Base-by-base conservation (phyloP, 2,888 invertebrate species). In the Clunio marinus region DNA sequence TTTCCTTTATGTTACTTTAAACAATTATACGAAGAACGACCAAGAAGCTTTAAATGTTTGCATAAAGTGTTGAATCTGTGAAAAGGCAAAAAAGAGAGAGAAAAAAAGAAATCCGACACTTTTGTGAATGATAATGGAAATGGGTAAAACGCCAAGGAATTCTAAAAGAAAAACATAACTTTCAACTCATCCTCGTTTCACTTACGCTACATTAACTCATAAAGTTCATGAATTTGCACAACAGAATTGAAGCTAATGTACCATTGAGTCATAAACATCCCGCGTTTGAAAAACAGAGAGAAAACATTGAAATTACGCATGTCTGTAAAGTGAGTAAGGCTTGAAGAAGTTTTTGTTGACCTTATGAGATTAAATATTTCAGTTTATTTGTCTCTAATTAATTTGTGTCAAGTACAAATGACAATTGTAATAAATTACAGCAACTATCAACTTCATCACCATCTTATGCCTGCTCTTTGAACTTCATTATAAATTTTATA, bases 321-420 rank as follows among this genome's bases (percentile, higher is more conserved):
- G 41, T 15, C 41, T 41, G 41, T 10, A 15, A 32, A 32, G 32
- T n/a, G 8, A 32, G 32, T 8, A 8, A 32, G 8, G 41, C 41
- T 41, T 15, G 20, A 2, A 51, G 51, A 22, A 5, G 5, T 7
- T n/a, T 51, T 17, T 51, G 2, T 7, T 17, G 51, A 17, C 10
- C n/a, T n/a, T n/a, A n/a, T n/a, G n/a, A n/a, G n/a, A n/a, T n/a
- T n/a, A n/a, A n/a, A n/a, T n/a, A n/a, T n/a, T n/a, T n/a, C n/a
- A n/a, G n/a, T n/a, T n/a, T n/a, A n/a, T n/a, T n/a, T n/a, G n/a
- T n/a, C n/a, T 10, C 32, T 22, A 51, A 51, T 51, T 51, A 51
- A 51, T 51, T 17, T n/a, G 51, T 51, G 51, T 22, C 51, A 51
- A 8, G n/a, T 20, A 51, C 51, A 51, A 22, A 51, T 51, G 51